Evolutionary conservation across 1,140 invertebrate genomes (phyloP).

Genomic region (Homarus americanus): DNA sequence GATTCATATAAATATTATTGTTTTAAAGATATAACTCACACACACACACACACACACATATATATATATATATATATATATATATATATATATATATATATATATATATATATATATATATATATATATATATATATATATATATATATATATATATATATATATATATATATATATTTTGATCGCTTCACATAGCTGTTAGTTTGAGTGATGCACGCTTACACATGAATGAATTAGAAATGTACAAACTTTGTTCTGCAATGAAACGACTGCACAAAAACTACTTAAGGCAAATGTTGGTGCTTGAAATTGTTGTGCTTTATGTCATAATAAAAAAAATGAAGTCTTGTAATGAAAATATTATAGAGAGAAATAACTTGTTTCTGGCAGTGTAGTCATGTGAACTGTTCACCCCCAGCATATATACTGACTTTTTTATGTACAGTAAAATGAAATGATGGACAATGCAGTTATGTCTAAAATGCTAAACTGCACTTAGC

Average conservation of each 20-base stretch:
- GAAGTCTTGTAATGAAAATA: background rate
- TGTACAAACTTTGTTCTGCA: background rate
- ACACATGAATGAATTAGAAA: background rate
- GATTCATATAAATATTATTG: too few relatives aligned
- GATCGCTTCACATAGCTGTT: too few relatives aligned
- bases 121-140: too few relatives aligned
- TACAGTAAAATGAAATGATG: background rate
- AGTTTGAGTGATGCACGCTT: background rate
- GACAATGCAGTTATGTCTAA: background rate
- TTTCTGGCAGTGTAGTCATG: slow-evolving; percentile 30
- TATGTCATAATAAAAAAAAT: slow-evolving; percentile 27
- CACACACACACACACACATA: too few relatives aligned
- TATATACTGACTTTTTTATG: background rate
- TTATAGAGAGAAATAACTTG: slow-evolving; percentile 10
- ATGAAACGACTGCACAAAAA: background rate
- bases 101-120: too few relatives aligned
- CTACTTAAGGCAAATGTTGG: slow-evolving; percentile 4
- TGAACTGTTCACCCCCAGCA: slow-evolving; percentile 36
- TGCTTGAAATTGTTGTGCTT: slow-evolving; percentile 39
- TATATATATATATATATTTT: too few relatives aligned
- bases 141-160: too few relatives aligned
- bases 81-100: too few relatives aligned
- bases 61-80: too few relatives aligned
- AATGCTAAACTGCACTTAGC: background rate
- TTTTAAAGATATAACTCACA: too few relatives aligned